Base-by-base conservation (phyloP, 2,888 invertebrate genomes). In the Rhagophthalmus giganteus region DNA sequence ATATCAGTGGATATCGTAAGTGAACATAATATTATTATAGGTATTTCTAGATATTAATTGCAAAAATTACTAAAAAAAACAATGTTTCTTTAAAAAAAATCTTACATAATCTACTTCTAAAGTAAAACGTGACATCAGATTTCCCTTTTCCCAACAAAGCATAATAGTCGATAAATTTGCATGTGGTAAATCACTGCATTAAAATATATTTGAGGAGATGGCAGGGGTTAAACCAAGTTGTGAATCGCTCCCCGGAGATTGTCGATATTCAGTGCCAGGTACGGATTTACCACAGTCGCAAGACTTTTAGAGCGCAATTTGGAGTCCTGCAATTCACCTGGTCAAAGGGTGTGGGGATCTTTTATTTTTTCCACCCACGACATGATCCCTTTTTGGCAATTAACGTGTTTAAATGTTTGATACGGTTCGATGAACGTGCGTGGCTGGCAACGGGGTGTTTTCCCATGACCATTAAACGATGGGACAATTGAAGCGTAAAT, bases 1-100 rank as follows among this genome's bases (percentile, higher is more conserved):
- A 63, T 94, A 94, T 74, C 88, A 89, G 65, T 93, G 93, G 93
- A 93, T 94, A 68, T 91, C 92, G 93, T 93, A 78, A 91, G 92
- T 87, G n/a, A n/a, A 25, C 1, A 9, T 9, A 3, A 7, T 9
- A 7, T 9, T 27, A 27, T 27, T 27, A 8, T 8, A 27, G 4
- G 20, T 20, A n/a, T n/a, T n/a, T n/a, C n/a, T n/a, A n/a, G n/a
- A n/a, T n/a, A n/a, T n/a, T n/a, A n/a, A n/a, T n/a, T n/a, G n/a
- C n/a, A n/a, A n/a, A n/a, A n/a, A n/a, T n/a, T n/a, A n/a, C n/a
- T n/a, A n/a, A n/a, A n/a, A n/a, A n/a, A n/a, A n/a, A n/a, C n/a
- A n/a, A n/a, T n/a, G n/a, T n/a, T n/a, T n/a, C n/a, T n/a, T n/a
- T n/a, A n/a, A n/a, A n/a, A n/a, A n/a, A n/a, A n/a, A n/a, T n/a